Conservation (phyloP, 1,140 invertebrate species). For the Leptopilina boulardi region DNA sequence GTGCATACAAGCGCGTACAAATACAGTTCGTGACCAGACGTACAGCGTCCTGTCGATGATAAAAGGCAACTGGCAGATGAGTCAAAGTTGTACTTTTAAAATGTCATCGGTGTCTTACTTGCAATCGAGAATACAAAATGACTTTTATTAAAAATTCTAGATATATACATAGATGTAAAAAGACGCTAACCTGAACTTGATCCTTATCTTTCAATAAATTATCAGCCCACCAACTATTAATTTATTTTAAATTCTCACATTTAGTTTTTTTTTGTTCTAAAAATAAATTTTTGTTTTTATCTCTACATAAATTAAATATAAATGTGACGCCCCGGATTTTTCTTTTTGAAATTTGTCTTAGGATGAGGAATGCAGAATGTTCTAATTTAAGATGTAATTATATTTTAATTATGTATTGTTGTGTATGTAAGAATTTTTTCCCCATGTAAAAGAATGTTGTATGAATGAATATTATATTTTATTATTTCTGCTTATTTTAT, state of each 20-base stretch:
- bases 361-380: no score
- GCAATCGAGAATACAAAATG: slow-evolving; percentile 61
- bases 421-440: no score
- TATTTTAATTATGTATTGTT: no score
- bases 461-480: no score
- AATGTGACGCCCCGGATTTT: no score
- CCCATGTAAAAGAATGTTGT: no score
- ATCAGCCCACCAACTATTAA: no score
- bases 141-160: slow-evolving; percentile 50
- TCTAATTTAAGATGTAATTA: no score
- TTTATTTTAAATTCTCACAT: background rate
- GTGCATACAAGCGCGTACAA: slow-evolving; percentile 63
- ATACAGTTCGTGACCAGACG: slow-evolving; percentile 68
- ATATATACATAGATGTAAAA: slow-evolving; percentile 46
- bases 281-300: no score
- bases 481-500: no score
- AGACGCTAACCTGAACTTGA: slow-evolving; percentile 35
- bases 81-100: slow-evolving; percentile 63
- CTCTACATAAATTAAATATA: no score
- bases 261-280: background rate
- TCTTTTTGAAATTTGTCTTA: no score
- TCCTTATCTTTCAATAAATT: background rate
- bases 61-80: slow-evolving; percentile 63
- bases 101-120: slow-evolving; percentile 60
- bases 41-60: slow-evolving; percentile 64